Evolutionary conservation across 2,797 vertebrate species (phyloP).

Genomic region (Sebastes glaucus): DNA sequence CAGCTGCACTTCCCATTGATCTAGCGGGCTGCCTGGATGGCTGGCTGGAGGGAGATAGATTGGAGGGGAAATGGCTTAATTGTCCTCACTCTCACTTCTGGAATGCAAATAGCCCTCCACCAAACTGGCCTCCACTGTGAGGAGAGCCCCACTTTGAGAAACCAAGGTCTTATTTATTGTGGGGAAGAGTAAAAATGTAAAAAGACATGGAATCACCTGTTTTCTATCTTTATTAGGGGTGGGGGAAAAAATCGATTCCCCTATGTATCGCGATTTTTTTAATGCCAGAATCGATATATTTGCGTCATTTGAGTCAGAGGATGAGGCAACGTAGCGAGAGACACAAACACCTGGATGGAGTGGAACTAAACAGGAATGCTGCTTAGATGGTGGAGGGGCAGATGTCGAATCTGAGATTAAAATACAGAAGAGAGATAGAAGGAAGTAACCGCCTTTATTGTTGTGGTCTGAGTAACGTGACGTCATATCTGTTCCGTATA

Average conservation of each 20-base stretch:
- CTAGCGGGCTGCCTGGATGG: conserved; percentile 68
- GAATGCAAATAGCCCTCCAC: conserved; percentile 83
- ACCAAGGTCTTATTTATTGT: background rate
- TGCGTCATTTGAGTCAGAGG: background rate
- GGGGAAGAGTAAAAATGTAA: background rate
- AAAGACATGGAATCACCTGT: background rate
- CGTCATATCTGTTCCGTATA: no score
- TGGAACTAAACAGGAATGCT: conserved; percentile 60
- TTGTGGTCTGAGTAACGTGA: no score
- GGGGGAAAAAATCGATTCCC: fast-evolving
- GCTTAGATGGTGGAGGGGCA: background rate
- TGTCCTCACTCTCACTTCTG: conserved; percentile 84
- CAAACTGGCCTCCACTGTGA: conserved; percentile 47
- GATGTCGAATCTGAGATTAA: background rate
- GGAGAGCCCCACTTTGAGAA: conserved; percentile 35
- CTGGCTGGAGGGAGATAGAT: conserved; percentile 84
- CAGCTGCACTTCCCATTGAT: conserved; percentile 86
- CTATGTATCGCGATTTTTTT: no score
- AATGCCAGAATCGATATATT: no score
- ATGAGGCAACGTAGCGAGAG: conserved; percentile 44
- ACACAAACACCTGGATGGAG: conserved; percentile 69
- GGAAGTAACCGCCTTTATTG: no score
- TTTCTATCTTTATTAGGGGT: background rate
- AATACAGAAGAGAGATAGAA: background rate
- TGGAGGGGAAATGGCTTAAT: conserved; percentile 88